These are phyloP conservation scores for Noctilio leporinus DNA, from an alignment of 2,113 vertebrate species.

Conservation along the genomic window DNA sequence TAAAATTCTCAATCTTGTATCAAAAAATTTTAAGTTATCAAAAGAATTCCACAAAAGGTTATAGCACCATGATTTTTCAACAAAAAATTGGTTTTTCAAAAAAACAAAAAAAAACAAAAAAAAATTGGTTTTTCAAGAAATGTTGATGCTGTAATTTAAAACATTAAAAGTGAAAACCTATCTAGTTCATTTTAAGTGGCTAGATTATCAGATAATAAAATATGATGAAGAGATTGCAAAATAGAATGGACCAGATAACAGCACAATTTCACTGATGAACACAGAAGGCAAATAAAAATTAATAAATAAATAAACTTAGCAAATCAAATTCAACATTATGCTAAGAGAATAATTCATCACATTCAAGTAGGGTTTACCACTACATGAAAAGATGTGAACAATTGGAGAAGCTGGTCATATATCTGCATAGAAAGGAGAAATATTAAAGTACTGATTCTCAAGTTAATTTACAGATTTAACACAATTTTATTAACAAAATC, in stretches of 20 bases:
- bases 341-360: background rate
- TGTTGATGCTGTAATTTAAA: background rate
- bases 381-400: background rate
- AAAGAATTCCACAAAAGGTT: background rate
- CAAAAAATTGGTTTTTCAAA: background rate
- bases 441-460: background rate
- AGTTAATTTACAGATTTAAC: background rate
- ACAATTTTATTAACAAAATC: background rate
- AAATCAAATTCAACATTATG: background rate
- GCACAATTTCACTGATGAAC: background rate
- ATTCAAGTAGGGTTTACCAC: background rate
- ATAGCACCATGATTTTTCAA: background rate
- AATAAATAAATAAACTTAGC: background rate
- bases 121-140: background rate
- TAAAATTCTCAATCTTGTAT: background rate
- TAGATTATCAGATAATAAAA: background rate
- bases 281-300: background rate
- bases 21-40: background rate
- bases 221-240: slow-evolving; percentile 16
- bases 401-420: background rate
- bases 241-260: background rate
- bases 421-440: background rate
- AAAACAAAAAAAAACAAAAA: too few relatives aligned
- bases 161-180: background rate
- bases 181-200: background rate